Evolutionary conservation across 2,797 vertebrate genomes (phyloP), one percentile per base, ranked within the genome.

Genomic region (Acipenser ruthenus): DNA sequence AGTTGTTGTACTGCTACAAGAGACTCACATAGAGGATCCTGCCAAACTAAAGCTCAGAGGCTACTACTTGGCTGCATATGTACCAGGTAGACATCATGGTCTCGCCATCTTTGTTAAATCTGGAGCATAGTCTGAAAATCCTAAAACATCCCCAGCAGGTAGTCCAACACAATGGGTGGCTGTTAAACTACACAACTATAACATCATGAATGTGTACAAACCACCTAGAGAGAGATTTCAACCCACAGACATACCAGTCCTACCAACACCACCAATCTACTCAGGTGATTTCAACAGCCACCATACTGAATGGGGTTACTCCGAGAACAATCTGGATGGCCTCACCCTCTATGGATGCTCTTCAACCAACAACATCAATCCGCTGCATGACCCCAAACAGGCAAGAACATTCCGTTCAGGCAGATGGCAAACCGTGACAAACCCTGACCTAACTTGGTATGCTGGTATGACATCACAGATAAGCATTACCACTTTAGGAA

Each of bases 301-400:
- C 7, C 63, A 64, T 50, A 64, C 63, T 8, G 63, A 64, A 48
- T 64, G 63, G 63, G 63, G 49, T 1, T 64, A 64, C 51, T 53
- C 9, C 51, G 47, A 23, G 2, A 8, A 51, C 64, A 58, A 56
- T 12, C 18, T 37, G 11, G 52, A 65, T 48, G 64, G 64, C 8
- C 51, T 48, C 18, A 5, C 7, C 10, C 18, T 65, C 18, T 10
- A n/a, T 56, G 64, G 58, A 15, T 65, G 64, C 53, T 53, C 64
- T 10, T 65, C 64, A 15, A 63, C 62, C 4, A 6, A 48, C 10
- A 13, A 64, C 51, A 6, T 15, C 7, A 51, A 11, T 23, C 64
- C 59, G 23, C 53, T 65, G 47, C 55, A 65, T 11, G 64, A 65
- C 9, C 64, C 64, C 47, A 65, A 65, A n/a, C 51, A 65, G 64